Base-by-base conservation (phyloP, 1,140 invertebrate genomes). In the Formica selysi region DNA sequence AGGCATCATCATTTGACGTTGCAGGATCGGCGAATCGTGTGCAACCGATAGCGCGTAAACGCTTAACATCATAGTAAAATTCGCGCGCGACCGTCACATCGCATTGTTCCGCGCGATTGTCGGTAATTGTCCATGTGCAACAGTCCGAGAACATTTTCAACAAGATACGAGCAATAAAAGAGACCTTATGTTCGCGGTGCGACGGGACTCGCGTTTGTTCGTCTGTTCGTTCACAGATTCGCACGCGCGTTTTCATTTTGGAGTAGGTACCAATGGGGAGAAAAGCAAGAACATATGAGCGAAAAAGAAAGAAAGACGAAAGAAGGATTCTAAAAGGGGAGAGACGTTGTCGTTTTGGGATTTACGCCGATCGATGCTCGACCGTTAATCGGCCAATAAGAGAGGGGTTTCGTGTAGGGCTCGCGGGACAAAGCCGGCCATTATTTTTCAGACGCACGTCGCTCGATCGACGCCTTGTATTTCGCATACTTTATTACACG, bases 101-200 rank as follows among this genome's bases (percentile, higher is more conserved):
- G 61, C 67, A 57, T 48, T 51, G 61, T 67, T 86, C 71, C 36
- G 67, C 22, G 19, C 29, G 57, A 48, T 38, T 26, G 59, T 79
- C 67, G 80, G 54, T 11, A 86, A 86, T 89, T 70, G 41, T 44
- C 70, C n/a, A 36, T 57, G 36, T 48, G 22, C 62, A 71, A 89
- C 78, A 76, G 81, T 44, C 48, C 48, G 61, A 86, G 80, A 68
- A 78, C 62, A 70, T 80, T 76, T n/a, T 16, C 83, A 85, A 86
- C 89, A 89, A 89, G 84, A 89, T 89, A 89, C 84, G 88, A 89
- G 84, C 88, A 89, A 89, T 86, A 89, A 89, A 89, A 86, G 87
- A 89, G 87, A 89, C 70, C 41, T 89, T n/a, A 51, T 57, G 73
- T 85, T 51, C 36, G 68, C 83, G 57, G 32, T 62, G 57, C 11